Evolutionary conservation across 2,888 invertebrate genomes (phyloP).

Genomic region (Drosophila tanythrix): DNA sequence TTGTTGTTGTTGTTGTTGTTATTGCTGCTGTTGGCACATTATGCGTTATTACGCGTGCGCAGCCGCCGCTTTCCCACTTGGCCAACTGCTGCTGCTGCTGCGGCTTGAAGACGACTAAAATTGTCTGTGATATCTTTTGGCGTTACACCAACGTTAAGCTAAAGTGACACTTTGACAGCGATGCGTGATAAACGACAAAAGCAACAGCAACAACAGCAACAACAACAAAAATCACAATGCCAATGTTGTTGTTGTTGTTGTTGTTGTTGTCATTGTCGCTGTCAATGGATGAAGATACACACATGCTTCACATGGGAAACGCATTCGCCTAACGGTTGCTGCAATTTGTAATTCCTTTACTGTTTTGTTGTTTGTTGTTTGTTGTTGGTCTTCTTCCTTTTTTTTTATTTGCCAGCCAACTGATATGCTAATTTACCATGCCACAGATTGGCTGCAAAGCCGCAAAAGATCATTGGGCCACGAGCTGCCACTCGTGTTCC

Average conservation of each 20-base stretch:
- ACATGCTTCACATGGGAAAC: slow-evolving; percentile 29
- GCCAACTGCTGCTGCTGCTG: slow-evolving; percentile 11
- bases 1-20: slow-evolving; percentile 38
- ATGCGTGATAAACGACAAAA: slow-evolving; percentile 83
- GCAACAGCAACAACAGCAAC: slow-evolving; percentile 21
- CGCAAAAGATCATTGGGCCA: neutral
- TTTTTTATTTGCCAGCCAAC: neutral
- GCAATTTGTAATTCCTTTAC: slow-evolving; percentile 50
- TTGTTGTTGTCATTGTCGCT: slow-evolving; percentile 15
- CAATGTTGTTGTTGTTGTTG: slow-evolving; percentile 29
- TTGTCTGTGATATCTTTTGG: slow-evolving; percentile 68
- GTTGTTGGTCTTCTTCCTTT: neutral
- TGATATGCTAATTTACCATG: slow-evolving; percentile 22
- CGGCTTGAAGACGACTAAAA: slow-evolving; percentile 29
- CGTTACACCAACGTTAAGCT: slow-evolving; percentile 72
- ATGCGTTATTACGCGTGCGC: slow-evolving; percentile 77
- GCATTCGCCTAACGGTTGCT: slow-evolving; percentile 49
- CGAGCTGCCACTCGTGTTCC: neutral
- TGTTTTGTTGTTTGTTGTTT: slow-evolving; percentile 13
- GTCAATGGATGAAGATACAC: slow-evolving; percentile 13
- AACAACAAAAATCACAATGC: slow-evolving; percentile 8
- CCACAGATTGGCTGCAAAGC: neutral
- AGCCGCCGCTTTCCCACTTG: slow-evolving; percentile 37
- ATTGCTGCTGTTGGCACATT: slow-evolving; percentile 59
- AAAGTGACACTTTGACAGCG: slow-evolving; percentile 83